Evolutionary conservation across 2,888 invertebrate species (phyloP), one percentile per base, ranked within the genome.

Genomic region (Smittia sp.): DNA sequence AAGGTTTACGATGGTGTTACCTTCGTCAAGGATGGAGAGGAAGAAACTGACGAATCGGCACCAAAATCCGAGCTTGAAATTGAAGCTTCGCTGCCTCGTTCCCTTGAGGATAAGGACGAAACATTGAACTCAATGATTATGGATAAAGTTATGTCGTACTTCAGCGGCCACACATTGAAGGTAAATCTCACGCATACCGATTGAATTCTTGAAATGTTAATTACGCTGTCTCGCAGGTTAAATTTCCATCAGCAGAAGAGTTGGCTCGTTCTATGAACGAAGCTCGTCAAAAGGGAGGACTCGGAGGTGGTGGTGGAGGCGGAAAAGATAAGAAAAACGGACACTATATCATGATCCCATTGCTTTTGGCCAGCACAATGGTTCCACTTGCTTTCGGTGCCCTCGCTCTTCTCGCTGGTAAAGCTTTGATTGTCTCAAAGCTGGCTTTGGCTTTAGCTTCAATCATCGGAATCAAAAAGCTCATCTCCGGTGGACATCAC

Each of bases 371-470:
- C 74, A 93, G 92, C 73, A 92, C 92, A 78, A 83, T 93, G 80
- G 88, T 93, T 54, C 93, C 93, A 3, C 83, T 94, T 72, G 93
- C 93, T 1, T 88, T 93, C 75, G 93, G 93, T 74, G 92, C 92
- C 7, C 81, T 94, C 25, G 92, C 93, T 20, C 85, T 94, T 69
- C 80, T 93, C 74, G 93, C 93, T 58, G 93, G 93, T 77, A 94
- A 94, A 81, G 93, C 93, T 54, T 82, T 93, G 76, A 93, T 93
- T 77, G 90, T 93, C 66, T 92, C 92, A 76, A 93, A 93, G 79
- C 82, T 93, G 77, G 93, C 93, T 0, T 81, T 93, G 73, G 92
- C 93, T 0, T 83, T 93, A 68, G 92, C 93, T 75, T 91, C 90
- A 76, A 93, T 93, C 77, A 91, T 93, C 77, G 93, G 93, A 1